Conservation (phyloP, 2,888 invertebrate species). For the Pterostichus niger region DNA sequence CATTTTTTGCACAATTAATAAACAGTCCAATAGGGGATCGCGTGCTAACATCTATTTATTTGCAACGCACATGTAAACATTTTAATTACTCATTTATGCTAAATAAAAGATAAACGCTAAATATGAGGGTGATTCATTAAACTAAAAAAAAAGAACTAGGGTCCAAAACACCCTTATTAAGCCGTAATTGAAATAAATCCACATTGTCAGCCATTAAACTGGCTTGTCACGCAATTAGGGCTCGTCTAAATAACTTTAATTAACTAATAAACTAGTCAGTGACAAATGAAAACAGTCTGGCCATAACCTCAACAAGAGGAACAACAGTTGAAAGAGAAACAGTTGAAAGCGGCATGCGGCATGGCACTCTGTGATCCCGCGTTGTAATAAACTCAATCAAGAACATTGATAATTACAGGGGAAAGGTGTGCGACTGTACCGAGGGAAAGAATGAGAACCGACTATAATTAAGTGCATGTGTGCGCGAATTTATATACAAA, state of each 20-base stretch:
- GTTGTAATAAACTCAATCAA: slow-evolving; percentile 47
- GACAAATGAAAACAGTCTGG: slow-evolving; percentile 40
- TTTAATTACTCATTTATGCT: slow-evolving; percentile 53
- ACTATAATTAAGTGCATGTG: slow-evolving; percentile 57
- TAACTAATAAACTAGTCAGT: slow-evolving; percentile 52
- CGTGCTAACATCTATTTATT: slow-evolving; percentile 11
- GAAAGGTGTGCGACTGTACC: slow-evolving; percentile 22
- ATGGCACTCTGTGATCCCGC: slow-evolving; percentile 15
- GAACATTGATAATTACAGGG: slow-evolving; percentile 25
- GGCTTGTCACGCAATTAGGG: slow-evolving; percentile 54
- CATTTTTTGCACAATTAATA: slow-evolving; percentile 47
- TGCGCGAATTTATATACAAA: slow-evolving; percentile 55
- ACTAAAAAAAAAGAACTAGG: slow-evolving; percentile 7
- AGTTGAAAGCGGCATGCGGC: slow-evolving; percentile 13
- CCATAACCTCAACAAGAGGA: slow-evolving; percentile 20
- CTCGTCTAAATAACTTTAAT: slow-evolving; percentile 54
- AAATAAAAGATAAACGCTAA: slow-evolving; percentile 8
- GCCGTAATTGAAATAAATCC: slow-evolving; percentile 51
- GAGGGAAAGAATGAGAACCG: slow-evolving; percentile 23
- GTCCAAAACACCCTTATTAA: slow-evolving; percentile 53
- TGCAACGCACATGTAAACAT: slow-evolving; percentile 22
- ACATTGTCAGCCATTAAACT: slow-evolving; percentile 58
- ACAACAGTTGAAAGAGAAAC: not conserved
- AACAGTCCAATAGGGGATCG: not conserved
- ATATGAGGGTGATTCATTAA: slow-evolving; percentile 47